Evolutionary conservation across 2,888 invertebrate species (phyloP), one percentile per base, ranked within the genome.

Genomic region (Celastrina argiolus): DNA sequence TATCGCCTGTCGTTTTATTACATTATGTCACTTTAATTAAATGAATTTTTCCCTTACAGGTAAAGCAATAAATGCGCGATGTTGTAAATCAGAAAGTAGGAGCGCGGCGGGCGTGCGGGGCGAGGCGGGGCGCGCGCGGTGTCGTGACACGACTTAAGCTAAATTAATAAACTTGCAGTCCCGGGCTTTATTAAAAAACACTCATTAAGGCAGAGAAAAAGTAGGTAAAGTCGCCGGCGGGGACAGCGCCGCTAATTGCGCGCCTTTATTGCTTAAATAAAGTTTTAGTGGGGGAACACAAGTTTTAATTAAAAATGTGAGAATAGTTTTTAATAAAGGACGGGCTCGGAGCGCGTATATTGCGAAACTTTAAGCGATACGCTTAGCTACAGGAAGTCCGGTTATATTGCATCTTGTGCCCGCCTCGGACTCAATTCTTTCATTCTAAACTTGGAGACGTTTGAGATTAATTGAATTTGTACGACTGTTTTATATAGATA

Each of bases 261-360:
- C 85, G 86, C 89, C 87, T 90, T 91, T 91, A 91, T 91, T 90
- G 90, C 91, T 91, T 87, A 90, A 90, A 90, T 91, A 91, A 91
- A 90, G 89, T 91, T 91, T 90, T 88, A 90, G 90, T 87, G 85
- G 84, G 85, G 85, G 87, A 89, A 88, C 88, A 89, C 88, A 90
- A 91, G 90, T 90, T 91, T 91, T 90, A 91, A 90, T 91, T 91
- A 91, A 91, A 91, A 91, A 90, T 90, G 90, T 88, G 88, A 89
- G 87, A 90, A 91, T 91, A 91, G 91, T 91, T 90, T 91, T 90
- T 91, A 91, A 90, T 90, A 90, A 90, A 89, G 88, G 88, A 87
- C 86, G 82, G 84, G 83, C 87, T 84, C 78, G 81, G 82, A 78
- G 84, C 86, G 86, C 90, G 88, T 87, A 90, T 90, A 91, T 91